A percentile compares a stretch with the other conserved stretches of the same genome.
phyloP scores from a whole-genome alignment of 2,797 vertebrate genomes.

The Hafferia zeledoni region DNA sequence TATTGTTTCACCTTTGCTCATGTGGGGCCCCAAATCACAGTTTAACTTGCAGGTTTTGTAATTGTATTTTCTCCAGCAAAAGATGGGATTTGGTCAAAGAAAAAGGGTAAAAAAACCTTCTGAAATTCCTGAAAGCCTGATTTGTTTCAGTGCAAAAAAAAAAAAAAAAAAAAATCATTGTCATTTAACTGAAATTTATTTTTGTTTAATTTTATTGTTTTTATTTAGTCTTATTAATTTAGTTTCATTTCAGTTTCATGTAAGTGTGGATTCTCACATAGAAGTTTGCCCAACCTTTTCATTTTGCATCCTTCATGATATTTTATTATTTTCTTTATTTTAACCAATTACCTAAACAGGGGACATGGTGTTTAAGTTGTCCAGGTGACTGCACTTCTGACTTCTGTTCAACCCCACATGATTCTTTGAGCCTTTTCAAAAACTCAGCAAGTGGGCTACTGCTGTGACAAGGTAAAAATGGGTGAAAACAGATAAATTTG shows the following conservation, averaged over 20 bases:
- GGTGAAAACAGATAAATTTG: background rate
- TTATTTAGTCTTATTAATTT: background rate
- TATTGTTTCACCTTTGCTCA: background rate
- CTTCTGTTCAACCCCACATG: background rate
- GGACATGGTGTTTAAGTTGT: background rate
- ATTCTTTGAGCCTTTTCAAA: background rate
- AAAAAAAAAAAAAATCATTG: background rate
- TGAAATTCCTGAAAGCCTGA: background rate
- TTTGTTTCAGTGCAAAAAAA: background rate
- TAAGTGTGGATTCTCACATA: background rate
- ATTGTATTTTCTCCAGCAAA: background rate
- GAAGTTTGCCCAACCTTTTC: background rate
- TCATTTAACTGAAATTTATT: background rate
- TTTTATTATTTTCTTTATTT: background rate
- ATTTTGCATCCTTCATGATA: background rate
- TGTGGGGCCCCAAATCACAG: background rate
- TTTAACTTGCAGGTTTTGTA: background rate
- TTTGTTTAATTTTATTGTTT: background rate
- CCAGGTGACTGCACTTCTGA: background rate
- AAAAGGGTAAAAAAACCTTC: background rate
- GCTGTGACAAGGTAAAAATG: background rate
- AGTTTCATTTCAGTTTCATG: background rate
- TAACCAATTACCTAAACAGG: background rate
- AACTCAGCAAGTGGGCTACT: background rate
- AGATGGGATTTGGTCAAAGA: background rate